These are phyloP conservation scores for Lamprotornis superbus DNA, from an alignment of 2,113 vertebrate genomes.

Conservation along the genomic window DNA sequence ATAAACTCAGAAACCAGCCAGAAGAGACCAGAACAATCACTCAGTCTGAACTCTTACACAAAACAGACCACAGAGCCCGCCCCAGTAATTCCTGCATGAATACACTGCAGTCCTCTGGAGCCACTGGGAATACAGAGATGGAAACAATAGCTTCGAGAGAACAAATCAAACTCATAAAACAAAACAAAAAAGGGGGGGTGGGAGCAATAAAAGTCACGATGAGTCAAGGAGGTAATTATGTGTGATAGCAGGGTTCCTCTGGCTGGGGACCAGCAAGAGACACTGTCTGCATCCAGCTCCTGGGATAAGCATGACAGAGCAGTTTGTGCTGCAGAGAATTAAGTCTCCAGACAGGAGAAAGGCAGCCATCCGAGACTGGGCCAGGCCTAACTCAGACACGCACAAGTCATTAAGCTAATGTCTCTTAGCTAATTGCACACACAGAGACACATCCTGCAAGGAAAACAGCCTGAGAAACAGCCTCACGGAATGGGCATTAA, in stretches of 20 bases:
- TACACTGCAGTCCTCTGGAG: slow-evolving; percentile 8
- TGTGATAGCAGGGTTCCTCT: slow-evolving; percentile 37
- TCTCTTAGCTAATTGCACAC: slow-evolving; percentile 44
- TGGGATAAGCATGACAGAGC: slow-evolving; percentile 11
- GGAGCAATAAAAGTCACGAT: neutral
- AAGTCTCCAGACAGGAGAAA: slow-evolving; percentile 20
- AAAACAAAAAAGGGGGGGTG: neutral
- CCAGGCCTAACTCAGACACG: neutral
- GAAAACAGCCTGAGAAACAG: slow-evolving; percentile 41
- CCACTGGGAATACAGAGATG: slow-evolving; percentile 36
- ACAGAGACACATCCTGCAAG: slow-evolving; percentile 20
- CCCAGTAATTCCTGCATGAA: slow-evolving; percentile 34
- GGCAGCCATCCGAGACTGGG: neutral
- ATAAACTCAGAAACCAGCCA: slow-evolving; percentile 5
- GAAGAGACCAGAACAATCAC: neutral
- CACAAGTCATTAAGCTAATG: slow-evolving; percentile 49
- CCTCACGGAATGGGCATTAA: slow-evolving; percentile 1
- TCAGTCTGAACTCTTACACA: slow-evolving; percentile 38
- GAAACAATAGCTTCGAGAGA: slow-evolving; percentile 43
- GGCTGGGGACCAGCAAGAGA: neutral
- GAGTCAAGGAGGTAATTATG: slow-evolving; percentile 29
- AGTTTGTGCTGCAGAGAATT: slow-evolving; percentile 26
- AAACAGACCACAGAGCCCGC: slow-evolving; percentile 20
- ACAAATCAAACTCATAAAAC: slow-evolving; percentile 25
- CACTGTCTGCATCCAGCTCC: neutral